Evolutionary conservation across 2,797 vertebrate species (phyloP).

Genomic region (Pseudochaenichthys georgianus): DNA sequence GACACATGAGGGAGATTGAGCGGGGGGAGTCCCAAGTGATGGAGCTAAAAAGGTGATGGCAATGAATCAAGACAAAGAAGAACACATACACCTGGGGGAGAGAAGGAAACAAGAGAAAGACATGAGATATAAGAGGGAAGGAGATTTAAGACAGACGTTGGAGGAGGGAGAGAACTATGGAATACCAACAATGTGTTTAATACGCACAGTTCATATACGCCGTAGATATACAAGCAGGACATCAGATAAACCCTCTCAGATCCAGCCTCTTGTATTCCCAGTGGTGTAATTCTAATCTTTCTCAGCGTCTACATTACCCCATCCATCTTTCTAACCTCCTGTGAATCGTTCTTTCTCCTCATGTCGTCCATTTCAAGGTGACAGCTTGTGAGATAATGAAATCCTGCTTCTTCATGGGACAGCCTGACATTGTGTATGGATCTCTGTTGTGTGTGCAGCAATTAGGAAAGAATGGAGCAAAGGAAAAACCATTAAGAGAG

Average conservation of each 20-base stretch:
- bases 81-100: constrained; percentile 24
- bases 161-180: constrained; percentile 33
- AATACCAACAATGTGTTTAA: constrained; percentile 62
- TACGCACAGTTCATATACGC: constrained; percentile 4
- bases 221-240: background rate
- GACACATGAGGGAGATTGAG: no score
- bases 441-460: constrained; percentile 1
- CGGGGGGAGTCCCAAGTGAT: no score
- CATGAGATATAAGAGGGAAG: background rate
- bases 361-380: constrained; percentile 59
- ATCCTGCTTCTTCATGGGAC: constrained; percentile 56
- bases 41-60: no score
- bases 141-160: constrained; percentile 35
- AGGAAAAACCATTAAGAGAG: background rate
- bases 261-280: constrained; percentile 3
- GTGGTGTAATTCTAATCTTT: constrained; percentile 10
- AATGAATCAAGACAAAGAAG: constrained; percentile 34
- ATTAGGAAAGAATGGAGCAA: background rate
- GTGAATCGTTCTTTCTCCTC: background rate
- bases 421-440: constrained; percentile 48
- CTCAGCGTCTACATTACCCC: constrained; percentile 1
- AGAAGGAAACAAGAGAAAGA: constrained; percentile 14
- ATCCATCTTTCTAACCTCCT: constrained; percentile 32
- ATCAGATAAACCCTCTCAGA: constrained; percentile 3
- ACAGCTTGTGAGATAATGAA: constrained; percentile 72